phyloP scores from a whole-genome alignment of 2,797 vertebrate genomes.

The Anguilla pacifica region DNA sequence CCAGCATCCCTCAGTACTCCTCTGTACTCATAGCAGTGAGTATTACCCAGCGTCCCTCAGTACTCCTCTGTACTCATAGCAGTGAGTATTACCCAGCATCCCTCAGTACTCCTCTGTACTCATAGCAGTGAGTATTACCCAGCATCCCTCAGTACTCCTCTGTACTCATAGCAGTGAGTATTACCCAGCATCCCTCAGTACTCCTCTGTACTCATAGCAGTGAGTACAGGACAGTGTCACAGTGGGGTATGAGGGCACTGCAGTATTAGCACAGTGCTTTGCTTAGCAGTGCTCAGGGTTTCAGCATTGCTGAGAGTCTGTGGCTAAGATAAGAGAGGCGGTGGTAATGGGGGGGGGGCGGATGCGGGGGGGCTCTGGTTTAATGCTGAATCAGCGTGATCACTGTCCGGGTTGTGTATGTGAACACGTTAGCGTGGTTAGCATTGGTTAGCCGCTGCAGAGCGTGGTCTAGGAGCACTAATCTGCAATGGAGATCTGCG shows the following conservation, averaged over 20 bases:
- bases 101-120: no score
- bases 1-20: no score
- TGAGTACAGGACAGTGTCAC: background rate
- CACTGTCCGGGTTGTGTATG: background rate
- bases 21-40: no score
- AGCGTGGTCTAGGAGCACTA: background rate
- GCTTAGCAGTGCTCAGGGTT: background rate
- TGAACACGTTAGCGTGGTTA: background rate
- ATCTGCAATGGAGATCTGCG: background rate
- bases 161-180: constrained; percentile 78
- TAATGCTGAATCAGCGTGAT: background rate
- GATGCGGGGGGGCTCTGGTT: background rate
- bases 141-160: no score
- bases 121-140: no score
- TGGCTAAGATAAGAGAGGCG: background rate
- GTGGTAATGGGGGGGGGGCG: no score
- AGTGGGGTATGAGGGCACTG: background rate
- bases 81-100: no score
- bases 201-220: background rate
- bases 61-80: no score
- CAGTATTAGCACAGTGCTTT: background rate
- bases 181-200: background rate
- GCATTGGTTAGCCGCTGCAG: background rate
- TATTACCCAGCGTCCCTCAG: no score
- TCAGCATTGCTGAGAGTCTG: background rate